phyloP scores from a whole-genome alignment of 2,113 vertebrate genomes.

The Mobula hypostoma region DNA sequence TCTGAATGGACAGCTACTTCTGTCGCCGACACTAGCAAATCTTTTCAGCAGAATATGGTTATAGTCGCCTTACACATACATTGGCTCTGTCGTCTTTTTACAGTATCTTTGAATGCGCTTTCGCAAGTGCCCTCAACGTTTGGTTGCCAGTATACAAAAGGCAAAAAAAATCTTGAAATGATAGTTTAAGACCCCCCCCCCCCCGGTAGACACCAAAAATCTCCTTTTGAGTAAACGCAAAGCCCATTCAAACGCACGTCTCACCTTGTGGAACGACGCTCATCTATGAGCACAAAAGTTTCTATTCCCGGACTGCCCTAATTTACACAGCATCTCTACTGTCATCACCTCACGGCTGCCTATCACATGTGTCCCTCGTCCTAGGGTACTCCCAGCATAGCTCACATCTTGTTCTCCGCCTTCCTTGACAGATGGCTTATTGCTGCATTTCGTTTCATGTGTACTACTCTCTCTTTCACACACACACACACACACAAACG shows the following conservation, averaged over 20 bases:
- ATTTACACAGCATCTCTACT: background rate
- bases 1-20: constrained; percentile 17
- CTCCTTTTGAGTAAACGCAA: background rate
- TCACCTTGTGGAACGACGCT: background rate
- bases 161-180: background rate
- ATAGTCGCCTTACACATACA: background rate
- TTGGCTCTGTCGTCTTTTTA: background rate
- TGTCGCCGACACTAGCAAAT: background rate
- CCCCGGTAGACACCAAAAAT: too few relatives aligned
- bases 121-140: too few relatives aligned
- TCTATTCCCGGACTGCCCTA: too few relatives aligned
- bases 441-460: too few relatives aligned
- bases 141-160: too few relatives aligned
- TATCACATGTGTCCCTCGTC: background rate
- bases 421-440: background rate
- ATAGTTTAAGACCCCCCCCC: background rate
- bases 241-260: background rate
- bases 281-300: background rate
- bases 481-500: too few relatives aligned
- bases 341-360: background rate
- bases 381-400: background rate
- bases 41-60: background rate
- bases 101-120: background rate
- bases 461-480: too few relatives aligned
- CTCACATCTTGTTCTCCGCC: background rate